Percentiles rank a stretch among this genome's conserved stretches.
These are phyloP conservation scores for Melanotaenia parkinsoni DNA, from an alignment of 2,797 vertebrate genomes.

Conservation along the genomic window DNA sequence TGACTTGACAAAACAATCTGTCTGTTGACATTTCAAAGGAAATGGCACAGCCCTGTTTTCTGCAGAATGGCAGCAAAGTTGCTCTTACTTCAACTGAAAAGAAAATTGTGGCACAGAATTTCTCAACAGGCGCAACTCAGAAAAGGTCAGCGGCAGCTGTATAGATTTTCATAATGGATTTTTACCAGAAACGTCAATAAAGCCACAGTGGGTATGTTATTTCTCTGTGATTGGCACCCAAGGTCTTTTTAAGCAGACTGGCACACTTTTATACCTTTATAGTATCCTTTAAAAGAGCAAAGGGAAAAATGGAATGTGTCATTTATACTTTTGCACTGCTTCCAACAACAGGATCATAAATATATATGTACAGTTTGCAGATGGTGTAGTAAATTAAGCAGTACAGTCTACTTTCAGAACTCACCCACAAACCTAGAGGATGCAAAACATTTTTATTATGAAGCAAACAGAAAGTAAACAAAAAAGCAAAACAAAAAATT, in stretches of 20 bases:
- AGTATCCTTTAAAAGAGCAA: background rate
- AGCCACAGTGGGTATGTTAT: conserved; percentile 27
- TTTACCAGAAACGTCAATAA: conserved; percentile 49
- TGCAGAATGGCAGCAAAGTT: conserved; percentile 59
- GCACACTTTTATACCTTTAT: conserved; percentile 12
- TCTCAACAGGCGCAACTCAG: conserved; percentile 49
- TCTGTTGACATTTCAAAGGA: conserved; percentile 74
- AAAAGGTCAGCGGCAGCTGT: conserved; percentile 68
- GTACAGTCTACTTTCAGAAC: background rate
- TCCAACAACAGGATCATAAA: background rate
- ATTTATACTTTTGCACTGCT: background rate
- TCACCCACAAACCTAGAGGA: background rate
- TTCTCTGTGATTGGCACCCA: conserved; percentile 46
- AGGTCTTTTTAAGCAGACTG: conserved; percentile 5
- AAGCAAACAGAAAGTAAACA: background rate
- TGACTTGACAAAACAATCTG: conserved; percentile 64
- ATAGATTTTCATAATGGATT: conserved; percentile 74
- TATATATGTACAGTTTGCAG: background rate
- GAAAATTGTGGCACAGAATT: conserved; percentile 44
- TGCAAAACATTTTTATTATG: background rate
- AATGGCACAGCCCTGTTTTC: conserved; percentile 46
- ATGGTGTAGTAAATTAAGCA: background rate
- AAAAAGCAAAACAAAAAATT: background rate
- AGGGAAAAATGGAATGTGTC: background rate
- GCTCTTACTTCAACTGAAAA: conserved; percentile 55